These are phyloP conservation scores for Cephalotes varians DNA, from an alignment of 2,888 invertebrate species.

Conservation along the genomic window DNA sequence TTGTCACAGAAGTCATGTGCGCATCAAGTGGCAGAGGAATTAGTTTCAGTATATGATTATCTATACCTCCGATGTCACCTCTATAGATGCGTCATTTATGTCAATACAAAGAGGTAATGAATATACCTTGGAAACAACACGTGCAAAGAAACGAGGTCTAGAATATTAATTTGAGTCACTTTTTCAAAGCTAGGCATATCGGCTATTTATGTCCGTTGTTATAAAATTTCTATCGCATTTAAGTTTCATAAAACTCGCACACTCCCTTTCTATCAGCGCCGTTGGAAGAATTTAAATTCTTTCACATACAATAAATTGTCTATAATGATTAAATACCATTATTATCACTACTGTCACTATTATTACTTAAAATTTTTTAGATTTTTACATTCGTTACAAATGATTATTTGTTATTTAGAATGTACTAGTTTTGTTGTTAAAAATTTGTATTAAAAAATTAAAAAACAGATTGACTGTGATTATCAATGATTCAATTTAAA, in stretches of 20 bases:
- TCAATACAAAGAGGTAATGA: constrained; percentile 71
- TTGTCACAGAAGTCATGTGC: background rate
- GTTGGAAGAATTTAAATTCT: too few species aligned
- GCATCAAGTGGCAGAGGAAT: background rate
- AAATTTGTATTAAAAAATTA: too few species aligned
- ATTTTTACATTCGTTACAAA: too few species aligned
- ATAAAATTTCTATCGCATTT: background rate
- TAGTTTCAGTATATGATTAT: constrained; percentile 18
- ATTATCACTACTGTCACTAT: too few species aligned
- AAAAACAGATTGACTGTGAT: too few species aligned
- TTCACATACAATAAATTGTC: too few species aligned
- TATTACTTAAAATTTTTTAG: too few species aligned
- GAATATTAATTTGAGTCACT: constrained; percentile 71
- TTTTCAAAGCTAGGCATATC: constrained; percentile 41
- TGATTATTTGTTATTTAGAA: too few species aligned
- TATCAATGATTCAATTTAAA: too few species aligned
- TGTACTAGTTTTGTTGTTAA: too few species aligned
- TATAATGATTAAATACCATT: too few species aligned
- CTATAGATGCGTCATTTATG: constrained; percentile 65
- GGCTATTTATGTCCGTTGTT: background rate
- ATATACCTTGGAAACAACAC: constrained; percentile 58
- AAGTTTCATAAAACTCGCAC: background rate
- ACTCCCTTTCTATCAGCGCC: background rate
- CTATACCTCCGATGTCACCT: background rate
- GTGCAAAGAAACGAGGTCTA: constrained; percentile 53